A percentile compares a stretch with the other conserved stretches of the same genome.
phyloP scores from a whole-genome alignment of 2,113 vertebrate genomes.

The Tricholaema leucomelas region DNA sequence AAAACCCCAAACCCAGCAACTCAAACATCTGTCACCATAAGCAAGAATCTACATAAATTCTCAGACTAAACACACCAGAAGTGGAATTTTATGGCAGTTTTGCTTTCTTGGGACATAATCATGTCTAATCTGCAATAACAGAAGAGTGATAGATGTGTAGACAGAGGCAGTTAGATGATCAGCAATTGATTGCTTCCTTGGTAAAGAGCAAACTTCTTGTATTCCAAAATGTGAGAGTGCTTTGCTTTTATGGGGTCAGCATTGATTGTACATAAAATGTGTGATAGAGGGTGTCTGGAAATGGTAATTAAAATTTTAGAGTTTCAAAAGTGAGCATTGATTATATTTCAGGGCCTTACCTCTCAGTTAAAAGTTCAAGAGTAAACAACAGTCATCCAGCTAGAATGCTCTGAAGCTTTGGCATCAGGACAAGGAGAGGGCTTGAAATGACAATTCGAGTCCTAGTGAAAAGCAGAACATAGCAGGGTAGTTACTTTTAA shows the following conservation, averaged over 20 bases:
- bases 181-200: constrained; percentile 44
- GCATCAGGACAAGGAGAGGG: background rate
- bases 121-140: background rate
- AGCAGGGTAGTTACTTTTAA: background rate
- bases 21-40: background rate
- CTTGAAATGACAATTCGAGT: background rate
- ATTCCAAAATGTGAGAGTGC: background rate
- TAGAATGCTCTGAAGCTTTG: background rate
- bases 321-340: constrained; percentile 53
- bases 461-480: background rate
- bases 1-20: no score
- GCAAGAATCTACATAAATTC: background rate
- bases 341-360: constrained; percentile 46
- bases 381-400: constrained; percentile 15
- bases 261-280: constrained; percentile 29
- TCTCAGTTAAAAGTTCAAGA: constrained; percentile 33
- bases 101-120: background rate
- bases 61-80: background rate
- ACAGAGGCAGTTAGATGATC: background rate
- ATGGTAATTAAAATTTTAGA: constrained; percentile 65
- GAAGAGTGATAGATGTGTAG: background rate
- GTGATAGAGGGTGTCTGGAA: constrained; percentile 30
- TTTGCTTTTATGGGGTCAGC: background rate
- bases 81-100: background rate
- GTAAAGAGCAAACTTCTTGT: constrained; percentile 25